A percentile compares a stretch with the other conserved stretches of the same genome.
These are phyloP conservation scores for Cheirogaleus medius DNA, from an alignment of 2,113 vertebrate genomes.

Conservation along the genomic window DNA sequence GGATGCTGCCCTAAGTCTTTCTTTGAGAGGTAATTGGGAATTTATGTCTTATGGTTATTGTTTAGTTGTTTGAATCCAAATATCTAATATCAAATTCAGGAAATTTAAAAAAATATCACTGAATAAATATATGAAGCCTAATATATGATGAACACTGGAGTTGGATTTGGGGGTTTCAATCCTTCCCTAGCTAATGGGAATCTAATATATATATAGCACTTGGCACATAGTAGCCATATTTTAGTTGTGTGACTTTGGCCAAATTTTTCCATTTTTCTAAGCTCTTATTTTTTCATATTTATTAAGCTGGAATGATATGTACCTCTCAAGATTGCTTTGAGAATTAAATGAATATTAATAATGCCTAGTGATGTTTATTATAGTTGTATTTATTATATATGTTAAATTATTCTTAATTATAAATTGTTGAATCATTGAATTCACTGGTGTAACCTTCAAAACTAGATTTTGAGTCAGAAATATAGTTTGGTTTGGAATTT, in stretches of 20 bases:
- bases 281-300: background rate
- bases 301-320: background rate
- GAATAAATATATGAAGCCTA: background rate
- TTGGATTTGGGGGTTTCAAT: background rate
- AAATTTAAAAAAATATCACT: background rate
- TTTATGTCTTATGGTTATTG: background rate
- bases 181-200: background rate
- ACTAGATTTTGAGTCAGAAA: background rate
- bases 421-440: background rate
- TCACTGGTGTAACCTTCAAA: background rate
- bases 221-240: background rate
- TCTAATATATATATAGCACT: background rate
- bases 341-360: background rate
- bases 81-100: constrained; percentile 1
- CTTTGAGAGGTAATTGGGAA: background rate
- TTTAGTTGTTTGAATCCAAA: constrained; percentile 9
- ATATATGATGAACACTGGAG: background rate
- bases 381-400: background rate
- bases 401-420: background rate
- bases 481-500: background rate
- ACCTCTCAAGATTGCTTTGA: background rate
- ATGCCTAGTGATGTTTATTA: background rate
- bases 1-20: background rate
- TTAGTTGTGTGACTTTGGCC: background rate
- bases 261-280: background rate